These are phyloP conservation scores for Eulemur coronatus DNA, from an alignment of 2,797 vertebrate genomes.

Conservation along the genomic window DNA sequence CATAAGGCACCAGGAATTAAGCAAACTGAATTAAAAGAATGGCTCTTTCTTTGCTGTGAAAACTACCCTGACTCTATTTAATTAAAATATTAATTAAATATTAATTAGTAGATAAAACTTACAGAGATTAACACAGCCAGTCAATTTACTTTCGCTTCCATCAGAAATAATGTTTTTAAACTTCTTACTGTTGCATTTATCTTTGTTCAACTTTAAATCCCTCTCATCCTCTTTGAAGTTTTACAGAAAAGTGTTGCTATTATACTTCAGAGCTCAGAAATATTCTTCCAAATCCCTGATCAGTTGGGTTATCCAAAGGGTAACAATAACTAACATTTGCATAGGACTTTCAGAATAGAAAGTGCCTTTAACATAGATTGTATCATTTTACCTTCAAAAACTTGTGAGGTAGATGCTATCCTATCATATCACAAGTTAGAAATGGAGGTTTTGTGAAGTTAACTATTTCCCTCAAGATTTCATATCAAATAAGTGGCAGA, in stretches of 20 bases:
- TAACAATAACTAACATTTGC: slow-evolving; percentile 12
- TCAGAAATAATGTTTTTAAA: slow-evolving; percentile 55
- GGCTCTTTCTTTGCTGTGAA: slow-evolving; percentile 38
- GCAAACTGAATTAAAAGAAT: slow-evolving; percentile 21
- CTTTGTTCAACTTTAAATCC: slow-evolving; percentile 56
- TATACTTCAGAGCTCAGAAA: slow-evolving; percentile 46
- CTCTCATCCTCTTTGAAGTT: slow-evolving; percentile 54
- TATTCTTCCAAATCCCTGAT: slow-evolving; percentile 51
- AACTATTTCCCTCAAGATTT: not conserved
- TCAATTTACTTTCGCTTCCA: slow-evolving; percentile 43
- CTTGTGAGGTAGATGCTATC: not conserved
- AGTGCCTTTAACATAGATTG: not conserved
- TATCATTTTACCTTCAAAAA: slow-evolving; percentile 18
- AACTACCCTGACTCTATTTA: slow-evolving; percentile 6
- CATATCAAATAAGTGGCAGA: not conserved
- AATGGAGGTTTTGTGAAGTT: not conserved
- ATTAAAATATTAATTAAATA: slow-evolving; percentile 56
- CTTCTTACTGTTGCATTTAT: slow-evolving; percentile 44
- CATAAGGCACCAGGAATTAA: not conserved
- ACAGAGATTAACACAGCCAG: slow-evolving; percentile 10
- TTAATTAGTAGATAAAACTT: slow-evolving; percentile 63
- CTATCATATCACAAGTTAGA: not conserved
- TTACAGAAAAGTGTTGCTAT: slow-evolving; percentile 16
- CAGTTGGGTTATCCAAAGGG: not conserved
- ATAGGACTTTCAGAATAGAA: not conserved